A percentile compares a stretch with the other conserved stretches of the same genome.
phyloP scores from a whole-genome alignment of 2,113 vertebrate species.

The Papio anubis region DNA sequence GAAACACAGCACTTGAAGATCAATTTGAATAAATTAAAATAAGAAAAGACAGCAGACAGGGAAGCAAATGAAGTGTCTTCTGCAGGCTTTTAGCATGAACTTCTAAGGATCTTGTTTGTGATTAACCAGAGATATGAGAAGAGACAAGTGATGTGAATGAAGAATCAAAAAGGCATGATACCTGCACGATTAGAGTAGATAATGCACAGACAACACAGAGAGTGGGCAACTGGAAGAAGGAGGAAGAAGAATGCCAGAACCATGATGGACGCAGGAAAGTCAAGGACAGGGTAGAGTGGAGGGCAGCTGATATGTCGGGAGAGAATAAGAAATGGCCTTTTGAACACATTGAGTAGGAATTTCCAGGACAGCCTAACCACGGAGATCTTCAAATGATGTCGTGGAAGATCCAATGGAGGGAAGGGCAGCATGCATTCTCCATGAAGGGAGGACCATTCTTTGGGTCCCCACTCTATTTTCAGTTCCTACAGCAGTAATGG shows the following conservation, averaged over 20 bases:
- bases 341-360: neutral
- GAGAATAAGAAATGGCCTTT: neutral
- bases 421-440: too few relatives aligned
- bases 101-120: neutral
- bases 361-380: neutral
- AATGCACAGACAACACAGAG: neutral
- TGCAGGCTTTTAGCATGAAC: neutral
- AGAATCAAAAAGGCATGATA: accelerated
- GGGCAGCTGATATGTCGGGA: neutral
- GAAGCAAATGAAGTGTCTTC: neutral
- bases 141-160: neutral
- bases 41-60: neutral
- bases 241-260: neutral
- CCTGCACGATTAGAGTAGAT: neutral
- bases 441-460: neutral
- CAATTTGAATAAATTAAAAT: neutral
- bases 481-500: neutral
- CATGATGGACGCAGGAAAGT: neutral
- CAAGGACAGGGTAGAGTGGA: accelerated
- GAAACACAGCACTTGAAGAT: neutral
- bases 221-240: neutral
- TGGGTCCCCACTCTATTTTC: neutral
- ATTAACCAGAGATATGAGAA: neutral
- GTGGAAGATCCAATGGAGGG: neutral
- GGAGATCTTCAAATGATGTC: neutral